Evolutionary conservation across 2,797 vertebrate genomes (phyloP).

Genomic region (Morelia viridis): DNA sequence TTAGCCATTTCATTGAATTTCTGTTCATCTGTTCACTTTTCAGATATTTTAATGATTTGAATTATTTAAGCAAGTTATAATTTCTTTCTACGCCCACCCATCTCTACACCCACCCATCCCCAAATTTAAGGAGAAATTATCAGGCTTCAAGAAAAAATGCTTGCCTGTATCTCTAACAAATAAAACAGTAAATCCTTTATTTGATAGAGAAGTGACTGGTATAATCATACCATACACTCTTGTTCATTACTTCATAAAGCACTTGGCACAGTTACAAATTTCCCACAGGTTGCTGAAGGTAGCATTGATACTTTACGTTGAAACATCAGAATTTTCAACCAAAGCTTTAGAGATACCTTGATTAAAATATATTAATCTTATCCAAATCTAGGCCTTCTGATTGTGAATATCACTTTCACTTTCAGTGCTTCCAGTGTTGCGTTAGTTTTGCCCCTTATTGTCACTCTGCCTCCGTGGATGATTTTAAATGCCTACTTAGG

Average conservation of each 20-base stretch:
- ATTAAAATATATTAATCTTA: neutral
- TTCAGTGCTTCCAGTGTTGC: neutral
- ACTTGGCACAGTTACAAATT: neutral
- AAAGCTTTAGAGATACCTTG: slow-evolving; percentile 21
- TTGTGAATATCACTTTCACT: neutral
- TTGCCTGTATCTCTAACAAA: neutral
- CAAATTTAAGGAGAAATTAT: too few relatives aligned
- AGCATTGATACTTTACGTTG: neutral
- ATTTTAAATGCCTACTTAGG: neutral
- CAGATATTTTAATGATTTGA: neutral
- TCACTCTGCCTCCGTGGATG: neutral
- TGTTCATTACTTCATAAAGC: fast-evolving
- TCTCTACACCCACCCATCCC: neutral
- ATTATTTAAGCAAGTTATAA: fast-evolving
- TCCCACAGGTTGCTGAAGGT: fast-evolving
- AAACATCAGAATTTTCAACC: neutral
- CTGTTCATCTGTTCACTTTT: fast-evolving
- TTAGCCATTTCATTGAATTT: neutral
- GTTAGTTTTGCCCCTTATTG: neutral
- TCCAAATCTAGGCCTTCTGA: neutral
- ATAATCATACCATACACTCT: fast-evolving
- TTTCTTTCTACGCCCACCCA: neutral
- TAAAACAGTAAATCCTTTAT: fast-evolving
- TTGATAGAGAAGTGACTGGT: neutral
- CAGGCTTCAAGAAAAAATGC: neutral